phyloP scores from a whole-genome alignment of 2,797 vertebrate genomes.

The Setipinna tenuifilis region DNA sequence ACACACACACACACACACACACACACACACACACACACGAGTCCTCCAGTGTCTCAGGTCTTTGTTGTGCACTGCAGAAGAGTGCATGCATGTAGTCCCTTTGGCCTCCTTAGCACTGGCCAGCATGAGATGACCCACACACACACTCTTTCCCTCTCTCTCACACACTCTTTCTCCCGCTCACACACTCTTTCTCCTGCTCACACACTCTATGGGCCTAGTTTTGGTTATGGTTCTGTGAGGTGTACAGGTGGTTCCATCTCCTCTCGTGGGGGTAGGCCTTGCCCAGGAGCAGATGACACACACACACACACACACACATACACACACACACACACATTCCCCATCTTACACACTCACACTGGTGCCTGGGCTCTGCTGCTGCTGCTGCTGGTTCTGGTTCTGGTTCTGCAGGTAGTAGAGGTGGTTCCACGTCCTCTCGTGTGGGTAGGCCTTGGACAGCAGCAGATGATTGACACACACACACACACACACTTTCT shows the following conservation, averaged over 20 bases:
- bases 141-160: too few relatives aligned
- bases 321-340: not conserved
- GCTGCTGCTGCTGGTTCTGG: conserved; percentile 47
- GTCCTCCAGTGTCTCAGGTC: too few relatives aligned
- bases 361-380: not conserved
- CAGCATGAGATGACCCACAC: too few relatives aligned
- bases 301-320: not conserved
- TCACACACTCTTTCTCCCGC: too few relatives aligned
- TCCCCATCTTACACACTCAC: not conserved
- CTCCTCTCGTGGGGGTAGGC: too few relatives aligned
- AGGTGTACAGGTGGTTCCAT: conserved; percentile 85
- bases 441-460: conserved; percentile 71
- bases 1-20: not conserved
- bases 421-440: conserved; percentile 88
- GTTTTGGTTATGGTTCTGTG: conserved; percentile 8
- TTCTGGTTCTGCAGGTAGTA: conserved; percentile 57
- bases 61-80: too few relatives aligned
- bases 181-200: not conserved
- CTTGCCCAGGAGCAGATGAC: too few relatives aligned
- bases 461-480: too few relatives aligned
- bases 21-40: too few relatives aligned
- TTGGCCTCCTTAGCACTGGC: too few relatives aligned
- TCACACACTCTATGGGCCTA: conserved; percentile 74
- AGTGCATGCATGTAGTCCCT: too few relatives aligned
- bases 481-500: not conserved